A percentile compares a stretch with the other conserved stretches of the same genome.
These are phyloP conservation scores for Anguilla marmorata DNA, from an alignment of 2,797 vertebrate species.

Conservation along the genomic window DNA sequence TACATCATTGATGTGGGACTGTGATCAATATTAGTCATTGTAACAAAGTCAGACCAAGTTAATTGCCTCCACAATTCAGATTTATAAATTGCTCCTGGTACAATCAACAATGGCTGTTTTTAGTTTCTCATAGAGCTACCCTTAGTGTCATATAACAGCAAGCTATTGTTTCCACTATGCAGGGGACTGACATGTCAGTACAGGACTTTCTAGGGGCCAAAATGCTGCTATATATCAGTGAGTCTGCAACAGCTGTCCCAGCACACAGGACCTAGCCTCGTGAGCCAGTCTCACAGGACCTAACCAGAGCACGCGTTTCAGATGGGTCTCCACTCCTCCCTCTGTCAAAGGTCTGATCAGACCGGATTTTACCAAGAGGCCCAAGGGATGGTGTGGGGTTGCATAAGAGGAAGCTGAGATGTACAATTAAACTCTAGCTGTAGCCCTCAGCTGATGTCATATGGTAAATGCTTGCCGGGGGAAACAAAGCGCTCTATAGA, in stretches of 20 bases:
- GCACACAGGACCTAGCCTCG: not conserved
- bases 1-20: not conserved
- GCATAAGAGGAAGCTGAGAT: conserved; percentile 12
- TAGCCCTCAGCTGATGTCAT: not conserved
- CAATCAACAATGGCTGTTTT: not conserved
- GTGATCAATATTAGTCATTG: not conserved
- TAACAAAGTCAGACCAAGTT: not conserved
- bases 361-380: conserved; percentile 4
- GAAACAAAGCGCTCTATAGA: not conserved
- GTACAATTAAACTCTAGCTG: not conserved
- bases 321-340: not conserved
- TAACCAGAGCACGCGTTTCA: conserved; percentile 9
- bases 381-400: not conserved
- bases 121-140: not conserved
- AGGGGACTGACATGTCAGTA: conserved; percentile 34
- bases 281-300: not conserved
- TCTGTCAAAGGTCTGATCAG: conserved; percentile 18
- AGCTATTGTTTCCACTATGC: conserved; percentile 31
- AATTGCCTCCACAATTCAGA: not conserved
- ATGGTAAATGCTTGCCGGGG: not conserved
- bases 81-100: not conserved
- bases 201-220: conserved; percentile 34
- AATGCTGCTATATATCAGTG: not conserved
- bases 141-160: not conserved
- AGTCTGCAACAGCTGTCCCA: not conserved